A percentile compares a stretch with the other conserved stretches of the same genome.
Evolutionary conservation across 2,113 vertebrate species (phyloP).

Genomic region (Semnornis frantzii): DNA sequence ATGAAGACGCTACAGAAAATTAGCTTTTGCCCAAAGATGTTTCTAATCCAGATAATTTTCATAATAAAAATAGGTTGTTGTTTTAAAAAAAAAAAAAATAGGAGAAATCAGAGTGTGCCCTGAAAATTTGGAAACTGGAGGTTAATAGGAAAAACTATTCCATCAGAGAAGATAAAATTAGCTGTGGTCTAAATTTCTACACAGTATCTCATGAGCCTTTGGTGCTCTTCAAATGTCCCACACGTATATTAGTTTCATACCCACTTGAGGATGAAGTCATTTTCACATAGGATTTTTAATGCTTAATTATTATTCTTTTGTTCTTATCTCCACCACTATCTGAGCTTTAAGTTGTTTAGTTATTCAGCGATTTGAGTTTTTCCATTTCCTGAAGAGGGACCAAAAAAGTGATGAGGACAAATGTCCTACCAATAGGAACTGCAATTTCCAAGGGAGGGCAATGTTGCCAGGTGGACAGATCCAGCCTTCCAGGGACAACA

Average conservation of each 20-base stretch:
- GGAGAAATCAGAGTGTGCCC: neutral
- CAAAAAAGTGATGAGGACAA: neutral
- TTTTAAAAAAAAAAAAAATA: neutral
- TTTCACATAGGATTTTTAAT: slow-evolving; percentile 69
- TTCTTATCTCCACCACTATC: neutral
- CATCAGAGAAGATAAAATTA: slow-evolving; percentile 60
- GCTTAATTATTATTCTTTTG: slow-evolving; percentile 68
- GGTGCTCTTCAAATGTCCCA: slow-evolving; percentile 63
- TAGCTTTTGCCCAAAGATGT: neutral
- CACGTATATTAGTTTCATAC: slow-evolving; percentile 64
- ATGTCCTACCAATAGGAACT: neutral
- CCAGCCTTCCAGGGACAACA: neutral
- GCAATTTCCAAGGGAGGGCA: neutral
- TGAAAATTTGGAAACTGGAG: neutral
- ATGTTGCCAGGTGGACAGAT: accelerated
- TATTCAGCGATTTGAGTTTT: neutral
- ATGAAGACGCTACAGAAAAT: neutral
- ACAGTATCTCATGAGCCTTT: slow-evolving; percentile 53
- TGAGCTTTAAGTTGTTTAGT: slow-evolving; percentile 34
- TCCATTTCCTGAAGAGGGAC: neutral
- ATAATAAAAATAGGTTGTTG: neutral
- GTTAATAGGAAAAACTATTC: slow-evolving; percentile 5
- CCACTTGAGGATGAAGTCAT: slow-evolving; percentile 60
- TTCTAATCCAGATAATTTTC: neutral
- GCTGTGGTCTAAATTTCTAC: slow-evolving; percentile 59